These are phyloP conservation scores for Atrina japonica DNA, from an alignment of 2,888 invertebrate species.

Conservation along the genomic window DNA sequence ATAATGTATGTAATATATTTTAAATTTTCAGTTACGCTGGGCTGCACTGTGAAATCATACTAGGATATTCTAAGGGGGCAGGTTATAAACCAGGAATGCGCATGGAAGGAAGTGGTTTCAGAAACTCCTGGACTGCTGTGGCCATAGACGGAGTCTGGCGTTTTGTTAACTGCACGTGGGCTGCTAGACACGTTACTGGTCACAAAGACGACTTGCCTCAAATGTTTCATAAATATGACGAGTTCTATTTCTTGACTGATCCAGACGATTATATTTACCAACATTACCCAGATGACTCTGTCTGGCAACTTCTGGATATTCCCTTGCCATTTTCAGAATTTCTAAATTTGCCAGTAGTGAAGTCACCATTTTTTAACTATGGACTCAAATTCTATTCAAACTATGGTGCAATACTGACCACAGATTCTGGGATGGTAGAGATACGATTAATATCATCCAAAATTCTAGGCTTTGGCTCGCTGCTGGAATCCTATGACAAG, in stretches of 20 bases:
- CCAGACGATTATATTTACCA: constrained; percentile 80
- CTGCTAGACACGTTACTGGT: constrained; percentile 87
- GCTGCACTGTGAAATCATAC: constrained; percentile 98
- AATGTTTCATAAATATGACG: constrained; percentile 78
- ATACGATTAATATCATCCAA: constrained; percentile 72
- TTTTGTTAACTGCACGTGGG: constrained; percentile 99
- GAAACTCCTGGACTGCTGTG: constrained; percentile 99
- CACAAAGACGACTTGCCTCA: constrained; percentile 72
- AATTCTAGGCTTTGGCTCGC: constrained; percentile 73
- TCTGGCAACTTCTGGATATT: constrained; percentile 81
- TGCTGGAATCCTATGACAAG: constrained; percentile 71
- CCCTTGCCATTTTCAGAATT: constrained; percentile 82
- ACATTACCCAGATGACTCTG: constrained; percentile 78
- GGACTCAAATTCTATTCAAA: constrained; percentile 74
- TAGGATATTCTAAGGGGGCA: constrained; percentile 99
- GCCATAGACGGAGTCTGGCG: constrained; percentile 99
- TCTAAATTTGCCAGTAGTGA: constrained; percentile 81
- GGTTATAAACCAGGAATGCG: constrained; percentile 95
- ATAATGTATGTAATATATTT: too few relatives aligned
- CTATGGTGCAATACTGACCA: constrained; percentile 72
- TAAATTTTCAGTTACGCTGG: constrained; percentile 95
- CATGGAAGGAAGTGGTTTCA: constrained; percentile 84
- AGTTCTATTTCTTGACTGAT: constrained; percentile 80
- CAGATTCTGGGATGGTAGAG: constrained; percentile 75
- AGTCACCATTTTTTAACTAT: constrained; percentile 81